Base-by-base conservation (phyloP, 1,140 invertebrate species). In the Platyscapa corneri region DNA sequence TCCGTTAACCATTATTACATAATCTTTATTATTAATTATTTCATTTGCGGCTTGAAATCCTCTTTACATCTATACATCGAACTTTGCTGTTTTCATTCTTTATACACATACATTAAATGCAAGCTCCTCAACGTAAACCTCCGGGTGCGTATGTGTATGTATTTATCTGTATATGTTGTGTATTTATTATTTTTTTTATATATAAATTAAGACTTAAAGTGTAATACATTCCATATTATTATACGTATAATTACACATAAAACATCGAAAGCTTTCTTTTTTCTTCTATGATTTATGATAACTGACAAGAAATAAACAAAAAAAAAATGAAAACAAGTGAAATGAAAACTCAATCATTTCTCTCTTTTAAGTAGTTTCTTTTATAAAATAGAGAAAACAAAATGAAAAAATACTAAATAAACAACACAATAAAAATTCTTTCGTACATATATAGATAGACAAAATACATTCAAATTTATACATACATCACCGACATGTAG, bases 101-200 rank as follows among this genome's bases (percentile, higher is more conserved):
- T 32, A 64, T 56, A 75, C 74, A 32, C 79, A 70, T 79, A 70
- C 64, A 70, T 85, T 85, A 85, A 85, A 85, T 85, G 83, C 83
- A 80, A 85, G 83, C 77, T 80, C 67, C 65, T 34, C 77, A 49
- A 67, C 46, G 64, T 34, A 80, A 80, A 27, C 32, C 12, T 65
- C 32, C 76, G 75, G 30, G 49, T 75, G 53, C 10, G 46, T 53
- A 85, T 85, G 74, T 76, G 16, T 56, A 53, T 18, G 18, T 14
- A 53, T 18, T 1, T 23, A 27, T 27, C 1, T 27, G 27, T 27
- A 77, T 32, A 53, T 56, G 14, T 56, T n/a, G 14, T 42, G 34
- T 39, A 14, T 77, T 39, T 82, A 39, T 76, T 56, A 79, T 39
- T 84, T 70, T 23, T 49, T 49, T 42, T 74, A 32, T 80, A 46